Conservation (phyloP, 1,140 invertebrate genomes). For the Drosophila athabasca region DNA sequence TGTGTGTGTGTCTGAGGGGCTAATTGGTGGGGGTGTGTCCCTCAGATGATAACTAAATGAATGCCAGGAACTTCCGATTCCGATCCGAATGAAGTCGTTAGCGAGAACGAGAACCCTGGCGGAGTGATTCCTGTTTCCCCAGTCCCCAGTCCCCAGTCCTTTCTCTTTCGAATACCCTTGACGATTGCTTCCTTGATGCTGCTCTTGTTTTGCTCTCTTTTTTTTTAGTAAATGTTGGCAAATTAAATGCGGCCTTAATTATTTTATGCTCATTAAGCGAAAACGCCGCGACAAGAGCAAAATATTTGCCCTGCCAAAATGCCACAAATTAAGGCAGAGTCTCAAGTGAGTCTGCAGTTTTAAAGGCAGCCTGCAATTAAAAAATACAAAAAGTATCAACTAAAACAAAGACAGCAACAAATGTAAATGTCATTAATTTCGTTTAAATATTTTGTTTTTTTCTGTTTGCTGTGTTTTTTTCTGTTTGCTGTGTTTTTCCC, state of each 20-base stretch:
- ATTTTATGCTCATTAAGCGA: slow-evolving; percentile 78
- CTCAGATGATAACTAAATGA: slow-evolving; percentile 33
- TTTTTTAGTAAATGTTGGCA: slow-evolving; percentile 46
- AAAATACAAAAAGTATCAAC: too few relatives aligned
- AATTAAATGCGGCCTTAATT: slow-evolving; percentile 76
- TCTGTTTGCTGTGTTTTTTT: slow-evolving; percentile 13
- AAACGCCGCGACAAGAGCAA: slow-evolving; percentile 12
- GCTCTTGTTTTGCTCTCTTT: not conserved
- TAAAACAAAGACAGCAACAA: slow-evolving; percentile 10
- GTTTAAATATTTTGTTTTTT: slow-evolving; percentile 62
- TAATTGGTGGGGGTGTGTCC: slow-evolving; percentile 44
- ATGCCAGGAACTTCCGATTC: slow-evolving; percentile 8
- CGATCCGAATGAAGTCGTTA: slow-evolving; percentile 45
- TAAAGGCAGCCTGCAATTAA: slow-evolving; percentile 50
- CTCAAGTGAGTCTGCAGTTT: slow-evolving; percentile 66
- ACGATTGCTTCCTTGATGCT: not conserved
- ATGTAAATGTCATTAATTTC: slow-evolving; percentile 76
- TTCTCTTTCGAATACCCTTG: slow-evolving; percentile 55
- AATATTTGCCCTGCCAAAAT: slow-evolving; percentile 51
- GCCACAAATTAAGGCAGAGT: slow-evolving; percentile 59
- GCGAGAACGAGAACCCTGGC: slow-evolving; percentile 1
- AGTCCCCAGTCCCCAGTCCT: slow-evolving; percentile 13
- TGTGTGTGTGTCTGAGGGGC: slow-evolving; percentile 13
- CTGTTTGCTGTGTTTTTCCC: not conserved
- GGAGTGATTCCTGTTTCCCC: slow-evolving; percentile 30